Percentiles rank a stretch among this genome's conserved stretches.
phyloP scores from a whole-genome alignment of 2,113 vertebrate genomes.

The Alligator sinensis region DNA sequence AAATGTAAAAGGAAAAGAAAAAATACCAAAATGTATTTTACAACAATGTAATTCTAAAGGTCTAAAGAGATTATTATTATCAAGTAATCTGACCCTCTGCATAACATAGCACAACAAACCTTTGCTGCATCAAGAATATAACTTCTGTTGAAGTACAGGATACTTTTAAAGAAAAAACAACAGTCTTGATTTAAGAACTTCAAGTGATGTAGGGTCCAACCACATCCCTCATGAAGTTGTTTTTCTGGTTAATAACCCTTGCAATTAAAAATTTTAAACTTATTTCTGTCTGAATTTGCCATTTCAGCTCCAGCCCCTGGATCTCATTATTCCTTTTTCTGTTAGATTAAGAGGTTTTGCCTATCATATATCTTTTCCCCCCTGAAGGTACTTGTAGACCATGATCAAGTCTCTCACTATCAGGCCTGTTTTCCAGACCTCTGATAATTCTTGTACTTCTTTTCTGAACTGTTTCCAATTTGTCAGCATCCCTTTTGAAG shows the following conservation, averaged over 20 bases:
- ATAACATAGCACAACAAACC: neutral
- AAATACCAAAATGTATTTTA: neutral
- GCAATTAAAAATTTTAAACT: slow-evolving; percentile 19
- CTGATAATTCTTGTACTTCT: slow-evolving; percentile 1
- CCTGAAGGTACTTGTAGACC: neutral
- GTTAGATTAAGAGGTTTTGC: neutral
- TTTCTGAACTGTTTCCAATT: slow-evolving; percentile 4
- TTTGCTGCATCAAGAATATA: slow-evolving; percentile 24
- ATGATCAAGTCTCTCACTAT: neutral
- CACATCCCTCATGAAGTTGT: slow-evolving; percentile 9
- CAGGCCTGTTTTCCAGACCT: neutral
- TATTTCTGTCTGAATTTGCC: neutral
- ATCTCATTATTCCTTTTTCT: neutral
- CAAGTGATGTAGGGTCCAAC: slow-evolving; percentile 38
- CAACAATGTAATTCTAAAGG: neutral
- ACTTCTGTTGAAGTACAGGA: slow-evolving; percentile 12
- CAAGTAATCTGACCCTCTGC: slow-evolving; percentile 1
- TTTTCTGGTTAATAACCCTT: slow-evolving; percentile 33
- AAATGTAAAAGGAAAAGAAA: neutral
- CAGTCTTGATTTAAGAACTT: slow-evolving; percentile 58
- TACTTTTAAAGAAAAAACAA: slow-evolving; percentile 28
- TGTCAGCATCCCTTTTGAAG: slow-evolving; percentile 7
- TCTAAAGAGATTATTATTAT: neutral
- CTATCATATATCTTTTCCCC: neutral
- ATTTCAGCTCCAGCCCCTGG: neutral